phyloP scores from a whole-genome alignment of 2,113 vertebrate species.

The Dolichotis patagonum region DNA sequence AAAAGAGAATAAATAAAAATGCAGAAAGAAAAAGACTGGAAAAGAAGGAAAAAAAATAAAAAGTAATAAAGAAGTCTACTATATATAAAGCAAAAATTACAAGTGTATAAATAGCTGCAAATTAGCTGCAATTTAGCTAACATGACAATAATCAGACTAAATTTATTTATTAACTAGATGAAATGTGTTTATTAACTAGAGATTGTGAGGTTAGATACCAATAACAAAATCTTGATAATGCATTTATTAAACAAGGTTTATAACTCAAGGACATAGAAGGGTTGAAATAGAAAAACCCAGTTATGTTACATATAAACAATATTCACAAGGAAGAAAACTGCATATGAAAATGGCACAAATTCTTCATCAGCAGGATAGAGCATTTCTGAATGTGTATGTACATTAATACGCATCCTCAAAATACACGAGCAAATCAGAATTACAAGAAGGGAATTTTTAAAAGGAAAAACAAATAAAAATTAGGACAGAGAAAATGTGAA shows the following conservation, averaged over 20 bases:
- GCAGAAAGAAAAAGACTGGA: not conserved
- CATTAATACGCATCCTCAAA: not conserved
- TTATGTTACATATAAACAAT: not conserved
- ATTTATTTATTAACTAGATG: not conserved
- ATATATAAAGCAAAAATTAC: constrained; percentile 27
- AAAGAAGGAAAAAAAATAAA: not conserved
- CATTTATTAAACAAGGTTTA: not conserved
- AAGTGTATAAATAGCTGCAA: not conserved
- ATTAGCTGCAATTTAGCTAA: not conserved
- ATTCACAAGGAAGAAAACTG: not conserved
- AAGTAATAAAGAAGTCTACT: not conserved
- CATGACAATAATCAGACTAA: not conserved
- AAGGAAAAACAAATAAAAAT: not conserved
- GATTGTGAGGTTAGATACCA: not conserved
- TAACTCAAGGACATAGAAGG: not conserved
- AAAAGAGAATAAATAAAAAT: not conserved
- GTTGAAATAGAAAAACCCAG: not conserved
- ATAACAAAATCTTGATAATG: not conserved
- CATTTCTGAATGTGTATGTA: not conserved
- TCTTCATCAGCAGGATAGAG: not conserved
- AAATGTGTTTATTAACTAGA: not conserved
- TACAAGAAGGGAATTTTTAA: not conserved
- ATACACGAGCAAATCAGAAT: not conserved
- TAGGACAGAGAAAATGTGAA: not conserved
- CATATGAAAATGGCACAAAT: not conserved